Conservation (phyloP, 2,888 invertebrate genomes). For the Lordiphosa andalusiaca region DNA sequence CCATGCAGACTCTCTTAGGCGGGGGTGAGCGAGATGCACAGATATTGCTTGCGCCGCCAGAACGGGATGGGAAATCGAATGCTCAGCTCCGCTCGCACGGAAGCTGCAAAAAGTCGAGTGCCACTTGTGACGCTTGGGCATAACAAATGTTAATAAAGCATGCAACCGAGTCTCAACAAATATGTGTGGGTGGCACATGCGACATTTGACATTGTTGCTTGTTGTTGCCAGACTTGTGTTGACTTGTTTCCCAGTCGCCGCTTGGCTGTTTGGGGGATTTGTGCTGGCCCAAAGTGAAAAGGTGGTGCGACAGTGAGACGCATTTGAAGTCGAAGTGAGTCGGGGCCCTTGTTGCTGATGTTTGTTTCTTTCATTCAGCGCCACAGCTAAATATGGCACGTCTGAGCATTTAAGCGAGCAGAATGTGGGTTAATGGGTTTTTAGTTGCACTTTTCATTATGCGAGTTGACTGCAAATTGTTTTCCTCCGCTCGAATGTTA, state of each 20-base stretch:
- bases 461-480: constrained; percentile 37
- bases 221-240: constrained; percentile 41
- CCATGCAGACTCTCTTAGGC: constrained; percentile 53
- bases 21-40: constrained; percentile 30
- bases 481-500: constrained; percentile 41
- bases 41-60: constrained; percentile 68
- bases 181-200: constrained; percentile 40
- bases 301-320: constrained; percentile 57
- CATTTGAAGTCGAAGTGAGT: constrained; percentile 58
- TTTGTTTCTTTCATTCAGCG: constrained; percentile 24
- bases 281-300: constrained; percentile 50
- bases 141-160: constrained; percentile 56
- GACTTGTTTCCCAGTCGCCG: constrained; percentile 50
- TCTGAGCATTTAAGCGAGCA: constrained; percentile 55
- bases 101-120: constrained; percentile 40
- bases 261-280: constrained; percentile 13
- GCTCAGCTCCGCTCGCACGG: constrained; percentile 46
- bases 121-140: constrained; percentile 60
- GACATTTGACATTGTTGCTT: constrained; percentile 53
- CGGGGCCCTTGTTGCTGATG: constrained; percentile 35
- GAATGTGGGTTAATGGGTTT: constrained; percentile 76
- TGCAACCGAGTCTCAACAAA: constrained; percentile 17
- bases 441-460: constrained; percentile 65
- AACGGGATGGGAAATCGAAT: constrained; percentile 21
- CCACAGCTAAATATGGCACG: constrained; percentile 42